phyloP scores from a whole-genome alignment of 2,797 vertebrate species.

The Pygocentrus nattereri region DNA sequence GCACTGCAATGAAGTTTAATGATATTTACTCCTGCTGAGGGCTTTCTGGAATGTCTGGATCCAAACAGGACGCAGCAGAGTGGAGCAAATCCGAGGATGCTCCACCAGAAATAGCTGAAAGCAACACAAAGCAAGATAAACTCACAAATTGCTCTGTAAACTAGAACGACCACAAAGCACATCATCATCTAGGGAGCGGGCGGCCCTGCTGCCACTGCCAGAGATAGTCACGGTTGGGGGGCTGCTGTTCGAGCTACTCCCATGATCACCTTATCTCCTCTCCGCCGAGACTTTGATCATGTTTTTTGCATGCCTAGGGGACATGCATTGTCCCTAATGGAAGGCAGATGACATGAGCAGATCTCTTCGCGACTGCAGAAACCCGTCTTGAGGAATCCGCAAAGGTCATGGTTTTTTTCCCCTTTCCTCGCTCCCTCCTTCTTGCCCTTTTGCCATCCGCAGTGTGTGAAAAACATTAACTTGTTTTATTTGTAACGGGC shows the following conservation, averaged over 20 bases:
- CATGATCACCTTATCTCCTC: slow-evolving; percentile 53
- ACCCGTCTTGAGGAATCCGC: slow-evolving; percentile 40
- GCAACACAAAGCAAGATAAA: slow-evolving; percentile 44
- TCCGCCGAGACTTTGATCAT: slow-evolving; percentile 44
- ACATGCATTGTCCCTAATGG: slow-evolving; percentile 55
- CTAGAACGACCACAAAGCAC: slow-evolving; percentile 48
- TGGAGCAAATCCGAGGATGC: slow-evolving; percentile 39
- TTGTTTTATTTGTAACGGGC: slow-evolving; percentile 19
- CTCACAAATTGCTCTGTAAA: slow-evolving; percentile 48
- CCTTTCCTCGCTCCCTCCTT: not conserved
- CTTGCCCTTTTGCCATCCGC: not conserved
- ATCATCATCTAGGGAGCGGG: slow-evolving; percentile 37
- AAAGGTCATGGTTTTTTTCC: slow-evolving; percentile 33
- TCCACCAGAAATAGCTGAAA: slow-evolving; percentile 42
- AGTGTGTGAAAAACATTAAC: slow-evolving; percentile 17
- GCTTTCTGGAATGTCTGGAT: slow-evolving; percentile 21
- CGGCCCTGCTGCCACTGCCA: slow-evolving; percentile 33
- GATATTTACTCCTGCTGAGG: slow-evolving; percentile 32
- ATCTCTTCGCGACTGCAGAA: slow-evolving; percentile 32
- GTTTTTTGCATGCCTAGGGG: slow-evolving; percentile 46
- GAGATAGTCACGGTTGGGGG: slow-evolving; percentile 58
- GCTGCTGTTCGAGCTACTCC: slow-evolving; percentile 50
- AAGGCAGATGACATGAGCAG: slow-evolving; percentile 57
- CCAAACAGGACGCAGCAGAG: slow-evolving; percentile 12
- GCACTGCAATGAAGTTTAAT: slow-evolving; percentile 39